Base-by-base conservation (phyloP, 2,888 invertebrate genomes). In the Caenorhabditis japonica region DNA sequence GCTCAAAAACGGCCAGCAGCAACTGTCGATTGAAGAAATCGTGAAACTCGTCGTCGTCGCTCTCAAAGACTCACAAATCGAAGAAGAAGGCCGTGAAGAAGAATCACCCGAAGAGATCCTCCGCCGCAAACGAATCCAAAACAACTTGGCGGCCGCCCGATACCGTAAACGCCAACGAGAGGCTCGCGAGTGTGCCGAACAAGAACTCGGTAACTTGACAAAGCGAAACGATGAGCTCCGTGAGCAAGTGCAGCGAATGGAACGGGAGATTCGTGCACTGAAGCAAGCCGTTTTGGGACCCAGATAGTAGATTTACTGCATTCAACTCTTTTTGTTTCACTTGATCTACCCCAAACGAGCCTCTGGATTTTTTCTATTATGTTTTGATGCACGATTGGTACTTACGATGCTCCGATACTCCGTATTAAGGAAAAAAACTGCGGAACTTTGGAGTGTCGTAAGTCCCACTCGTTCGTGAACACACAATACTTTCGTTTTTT, bases 111-210 rank as follows among this genome's bases (percentile, higher is more conserved):
- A 81, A 62, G 83, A 83, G 52, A 84, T 85, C 51, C 69, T 84
- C 21, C 60, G 79, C 33, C 51, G 83, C 23, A 84, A 84, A 55
- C 53, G 84, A 15, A 76, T 83, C 39, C 83, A 84, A 84, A 85
- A 85, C 72, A 85, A 85, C 61, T 75, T 81, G 33, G 85, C 85
- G 2, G 85, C 85, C 0, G 85, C 85, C 5, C 69, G 85, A 12
- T 85, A 85, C 55, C 79, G 85, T 2, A 76, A 80, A 39, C 62
- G 85, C 39, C 85, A 85, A 62, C 61, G 79, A 7, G 83, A 83
- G 30, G 83, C 81, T 7, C 75, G 79, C 19, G 66, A 76, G 23
- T 47, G 47, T 21, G 78, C 76, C 10, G 73, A 77, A 46, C 68
- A 72, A 13, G 85, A 85, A 44, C 43, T 82, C 12, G 59, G 71